phyloP scores from a whole-genome alignment of 2,888 invertebrate species.

The Nomada ferruginata region DNA sequence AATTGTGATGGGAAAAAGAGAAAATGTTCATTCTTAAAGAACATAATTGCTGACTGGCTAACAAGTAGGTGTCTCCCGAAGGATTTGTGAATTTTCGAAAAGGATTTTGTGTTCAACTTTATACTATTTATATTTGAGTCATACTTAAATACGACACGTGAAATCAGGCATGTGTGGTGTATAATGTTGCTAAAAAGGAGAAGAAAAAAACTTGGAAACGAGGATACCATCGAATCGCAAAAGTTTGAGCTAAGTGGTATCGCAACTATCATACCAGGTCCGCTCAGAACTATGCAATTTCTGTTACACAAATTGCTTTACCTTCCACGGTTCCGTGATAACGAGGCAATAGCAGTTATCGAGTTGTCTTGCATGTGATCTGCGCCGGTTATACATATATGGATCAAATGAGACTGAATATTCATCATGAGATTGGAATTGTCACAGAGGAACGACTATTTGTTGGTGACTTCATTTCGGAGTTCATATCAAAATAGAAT shows the following conservation, averaged over 20 bases:
- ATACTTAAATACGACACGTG: no score
- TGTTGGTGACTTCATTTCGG: background rate
- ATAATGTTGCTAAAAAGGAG: no score
- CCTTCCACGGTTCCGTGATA: background rate
- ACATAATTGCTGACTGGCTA: no score
- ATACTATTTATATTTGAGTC: no score
- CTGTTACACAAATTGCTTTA: background rate
- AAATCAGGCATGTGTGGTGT: no score
- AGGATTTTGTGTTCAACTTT: background rate
- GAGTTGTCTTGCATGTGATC: slow-evolving; percentile 9
- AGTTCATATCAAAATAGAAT: background rate
- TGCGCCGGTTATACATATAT: background rate
- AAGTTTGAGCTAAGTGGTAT: background rate
- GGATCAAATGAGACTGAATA: background rate
- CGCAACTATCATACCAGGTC: background rate
- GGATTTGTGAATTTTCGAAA: background rate
- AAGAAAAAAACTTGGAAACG: background rate
- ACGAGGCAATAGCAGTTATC: background rate
- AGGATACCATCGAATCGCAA: background rate
- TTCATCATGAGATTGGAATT: slow-evolving; percentile 15
- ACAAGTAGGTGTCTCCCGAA: no score
- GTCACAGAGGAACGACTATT: no score
- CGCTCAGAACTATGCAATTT: background rate
- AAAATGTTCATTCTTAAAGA: no score
- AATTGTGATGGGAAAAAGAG: background rate